A percentile compares a stretch with the other conserved stretches of the same genome.
Evolutionary conservation across 2,113 vertebrate species (phyloP).

Genomic region (Vireo altiloquus): DNA sequence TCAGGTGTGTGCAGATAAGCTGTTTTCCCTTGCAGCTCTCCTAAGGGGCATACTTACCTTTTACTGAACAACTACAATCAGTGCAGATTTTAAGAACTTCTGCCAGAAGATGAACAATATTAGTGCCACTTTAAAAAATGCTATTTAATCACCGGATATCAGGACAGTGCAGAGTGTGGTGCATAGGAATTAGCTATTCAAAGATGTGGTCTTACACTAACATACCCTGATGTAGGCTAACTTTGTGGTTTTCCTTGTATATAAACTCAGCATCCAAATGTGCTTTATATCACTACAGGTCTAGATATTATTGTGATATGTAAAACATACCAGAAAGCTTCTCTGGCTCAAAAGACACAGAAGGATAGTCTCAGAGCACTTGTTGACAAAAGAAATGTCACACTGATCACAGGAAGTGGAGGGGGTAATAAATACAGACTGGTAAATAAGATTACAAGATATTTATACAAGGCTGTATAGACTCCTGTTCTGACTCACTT

Average conservation of each 20-base stretch:
- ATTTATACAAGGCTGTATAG: neutral
- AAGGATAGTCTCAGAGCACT: neutral
- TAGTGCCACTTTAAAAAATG: conserved; percentile 37
- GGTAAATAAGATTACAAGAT: neutral
- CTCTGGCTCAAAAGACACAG: neutral
- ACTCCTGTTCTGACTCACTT: neutral
- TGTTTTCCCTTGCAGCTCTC: conserved; percentile 33
- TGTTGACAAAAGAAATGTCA: neutral
- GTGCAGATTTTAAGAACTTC: conserved; percentile 49
- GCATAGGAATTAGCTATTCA: neutral
- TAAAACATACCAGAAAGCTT: neutral
- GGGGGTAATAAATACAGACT: neutral
- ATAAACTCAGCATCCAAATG: neutral
- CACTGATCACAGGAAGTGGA: neutral
- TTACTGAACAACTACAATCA: neutral
- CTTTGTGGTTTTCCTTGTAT: neutral
- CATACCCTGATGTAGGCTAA: neutral
- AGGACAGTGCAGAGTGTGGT: neutral
- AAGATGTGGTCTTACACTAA: neutral
- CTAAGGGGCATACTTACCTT: conserved; percentile 56
- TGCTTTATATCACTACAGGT: neutral
- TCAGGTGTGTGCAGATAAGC: conserved; percentile 58
- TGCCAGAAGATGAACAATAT: conserved; percentile 54
- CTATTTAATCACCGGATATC: conserved; percentile 57
- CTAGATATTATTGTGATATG: neutral